Conservation (phyloP, 2,113 vertebrate genomes). For the Fulica atra region DNA sequence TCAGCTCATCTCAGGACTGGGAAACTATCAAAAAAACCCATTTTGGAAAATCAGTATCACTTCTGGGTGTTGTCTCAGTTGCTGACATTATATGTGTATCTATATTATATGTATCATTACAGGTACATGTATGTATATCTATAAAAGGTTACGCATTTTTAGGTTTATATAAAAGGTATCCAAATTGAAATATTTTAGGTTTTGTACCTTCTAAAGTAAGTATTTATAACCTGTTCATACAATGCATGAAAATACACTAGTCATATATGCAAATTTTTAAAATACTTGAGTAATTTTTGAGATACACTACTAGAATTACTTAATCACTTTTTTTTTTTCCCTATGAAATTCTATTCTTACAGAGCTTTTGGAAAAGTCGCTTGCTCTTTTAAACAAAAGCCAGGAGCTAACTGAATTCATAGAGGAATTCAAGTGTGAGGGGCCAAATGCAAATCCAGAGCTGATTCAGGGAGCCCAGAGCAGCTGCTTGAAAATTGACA, state of each 20-base stretch:
- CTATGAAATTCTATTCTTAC: not conserved
- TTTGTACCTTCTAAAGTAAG: not conserved
- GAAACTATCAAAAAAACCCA: not conserved
- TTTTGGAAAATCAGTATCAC: not conserved
- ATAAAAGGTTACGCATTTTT: not conserved
- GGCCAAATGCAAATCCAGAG: constrained; percentile 75
- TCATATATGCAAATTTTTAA: not conserved
- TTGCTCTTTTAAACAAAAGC: constrained; percentile 87
- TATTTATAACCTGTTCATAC: not conserved
- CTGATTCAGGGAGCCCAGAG: constrained; percentile 75
- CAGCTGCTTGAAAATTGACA: constrained; percentile 83
- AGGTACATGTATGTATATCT: not conserved
- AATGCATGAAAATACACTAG: not conserved
- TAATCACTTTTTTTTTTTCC: fast-evolving
- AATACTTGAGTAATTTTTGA: not conserved
- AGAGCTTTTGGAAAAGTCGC: constrained; percentile 88
- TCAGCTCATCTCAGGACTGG: not conserved
- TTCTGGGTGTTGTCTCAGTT: not conserved
- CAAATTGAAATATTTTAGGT: not conserved
- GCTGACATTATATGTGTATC: fast-evolving
- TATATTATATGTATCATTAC: not conserved
- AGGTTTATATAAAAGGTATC: not conserved
- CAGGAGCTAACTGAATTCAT: constrained; percentile 84
- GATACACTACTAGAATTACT: not conserved
- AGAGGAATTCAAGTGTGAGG: constrained; percentile 80